These are phyloP conservation scores for Vicugna pacos DNA, from an alignment of 2,113 vertebrate genomes.

Conservation along the genomic window DNA sequence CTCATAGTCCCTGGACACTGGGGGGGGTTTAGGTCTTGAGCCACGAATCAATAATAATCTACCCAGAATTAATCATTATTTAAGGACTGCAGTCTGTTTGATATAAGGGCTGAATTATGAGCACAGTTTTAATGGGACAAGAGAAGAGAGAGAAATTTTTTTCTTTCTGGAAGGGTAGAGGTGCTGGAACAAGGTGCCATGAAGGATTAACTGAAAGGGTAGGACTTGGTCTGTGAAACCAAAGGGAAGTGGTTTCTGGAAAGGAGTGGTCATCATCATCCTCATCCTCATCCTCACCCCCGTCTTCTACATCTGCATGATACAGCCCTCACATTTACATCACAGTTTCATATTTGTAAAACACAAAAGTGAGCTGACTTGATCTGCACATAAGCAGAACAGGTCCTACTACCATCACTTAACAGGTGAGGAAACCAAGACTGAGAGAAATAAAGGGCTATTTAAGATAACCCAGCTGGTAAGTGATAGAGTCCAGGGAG, in stretches of 20 bases:
- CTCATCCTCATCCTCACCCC: background rate
- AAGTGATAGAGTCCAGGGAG: background rate
- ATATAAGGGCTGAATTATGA: background rate
- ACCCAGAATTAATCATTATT: slow-evolving; percentile 1
- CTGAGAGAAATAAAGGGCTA: background rate
- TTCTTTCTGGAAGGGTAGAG: background rate
- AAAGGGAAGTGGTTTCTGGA: background rate
- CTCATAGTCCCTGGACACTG: background rate
- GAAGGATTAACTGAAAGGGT: background rate
- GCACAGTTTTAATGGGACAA: background rate
- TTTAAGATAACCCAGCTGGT: background rate
- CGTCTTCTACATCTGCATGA: background rate
- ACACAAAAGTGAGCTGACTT: background rate
- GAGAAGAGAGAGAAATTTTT: background rate
- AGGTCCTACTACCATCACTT: background rate
- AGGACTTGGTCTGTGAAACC: background rate
- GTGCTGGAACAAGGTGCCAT: background rate
- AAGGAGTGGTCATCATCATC: rapidly evolving
- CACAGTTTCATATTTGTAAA: background rate
- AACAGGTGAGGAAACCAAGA: background rate
- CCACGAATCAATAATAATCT: background rate
- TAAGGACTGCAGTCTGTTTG: background rate
- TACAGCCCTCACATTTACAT: background rate
- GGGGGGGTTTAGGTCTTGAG: background rate
- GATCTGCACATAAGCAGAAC: background rate